Evolutionary conservation across 2,113 vertebrate genomes (phyloP), one percentile per base, ranked within the genome.

Genomic region (Tetrax tetrax): DNA sequence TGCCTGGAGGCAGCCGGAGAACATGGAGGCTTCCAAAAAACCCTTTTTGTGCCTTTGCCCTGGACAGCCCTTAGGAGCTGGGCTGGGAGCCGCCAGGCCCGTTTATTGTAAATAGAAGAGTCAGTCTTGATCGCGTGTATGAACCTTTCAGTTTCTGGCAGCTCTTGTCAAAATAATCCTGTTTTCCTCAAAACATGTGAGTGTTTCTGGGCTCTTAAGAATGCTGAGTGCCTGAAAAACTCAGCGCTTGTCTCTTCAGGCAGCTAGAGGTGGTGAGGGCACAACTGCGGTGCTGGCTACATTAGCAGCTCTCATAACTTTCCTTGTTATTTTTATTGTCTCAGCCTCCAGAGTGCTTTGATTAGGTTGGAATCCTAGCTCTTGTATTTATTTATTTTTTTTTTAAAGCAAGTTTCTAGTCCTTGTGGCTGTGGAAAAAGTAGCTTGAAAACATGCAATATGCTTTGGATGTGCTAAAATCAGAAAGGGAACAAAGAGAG

Each of bases 81-180:
- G 88, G 90, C 83, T 90, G 71, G 85, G 56, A 96, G 77, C 80
- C 0, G 14, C 63, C 0, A 5, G 59, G 70, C 53, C 2, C 5
- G 11, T 69, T 96, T 89, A 21, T 77, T 95, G 77, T 83, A 80
- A 94, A 65, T 89, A 91, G 53, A 87, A 84, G 54, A 90, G 70
- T 89, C 91, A 94, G 83, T 72, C 74, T 89, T 91, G 61, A 69
- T 93, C 0, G 2, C 7, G 1, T 87, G 78, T 92, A 76, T 72
- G 89, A 96, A 91, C 50, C 29, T 95, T 89, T 87, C 33, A 57
- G 74, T 78, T 97, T 83, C 57, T 96, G 94, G 83, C 87, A 96
- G 59, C 59, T 87, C 83, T 66, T 92, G 59, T 92, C 83, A 93
- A 96, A 96, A 96, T 85, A 95, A 95, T 85, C 54, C 66, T 51